Percentiles rank a stretch among this genome's conserved stretches.
phyloP scores from a whole-genome alignment of 2,888 invertebrate genomes.

The Apodemia hepburni region DNA sequence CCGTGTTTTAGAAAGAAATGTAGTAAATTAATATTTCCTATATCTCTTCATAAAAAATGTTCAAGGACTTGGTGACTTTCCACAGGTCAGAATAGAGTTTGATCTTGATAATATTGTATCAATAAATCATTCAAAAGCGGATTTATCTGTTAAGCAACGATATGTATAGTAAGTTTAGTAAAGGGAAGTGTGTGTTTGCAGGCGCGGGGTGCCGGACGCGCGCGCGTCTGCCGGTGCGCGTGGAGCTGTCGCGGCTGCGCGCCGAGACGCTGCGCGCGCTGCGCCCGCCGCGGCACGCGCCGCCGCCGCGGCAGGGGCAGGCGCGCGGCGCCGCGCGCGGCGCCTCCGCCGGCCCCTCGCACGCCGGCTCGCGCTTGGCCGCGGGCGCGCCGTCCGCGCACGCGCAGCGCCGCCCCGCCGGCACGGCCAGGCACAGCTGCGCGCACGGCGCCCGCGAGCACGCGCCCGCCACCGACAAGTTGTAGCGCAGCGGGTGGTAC shows the following conservation, averaged over 20 bases:
- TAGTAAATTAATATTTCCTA: no score
- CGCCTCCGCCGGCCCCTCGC: conserved; percentile 83
- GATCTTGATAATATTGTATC: no score
- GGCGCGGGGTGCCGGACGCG: conserved; percentile 34
- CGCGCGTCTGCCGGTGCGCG: conserved; percentile 50
- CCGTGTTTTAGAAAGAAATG: no score
- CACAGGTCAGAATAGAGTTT: no score
- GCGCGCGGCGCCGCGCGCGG: conserved; percentile 85
- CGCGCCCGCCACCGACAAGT: conserved; percentile 82
- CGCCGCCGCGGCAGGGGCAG: conserved; percentile 77
- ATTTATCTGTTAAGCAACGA: no score
- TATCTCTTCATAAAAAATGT: no score
- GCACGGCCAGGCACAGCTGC: conserved; percentile 95
- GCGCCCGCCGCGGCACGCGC: conserved; percentile 82
- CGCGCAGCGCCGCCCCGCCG: conserved; percentile 92
- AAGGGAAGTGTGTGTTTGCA: conserved; percentile 6
- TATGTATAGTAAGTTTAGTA: background rate
- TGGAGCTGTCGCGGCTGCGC: conserved; percentile 57
- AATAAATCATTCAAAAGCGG: no score
- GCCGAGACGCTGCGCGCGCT: conserved; percentile 46
- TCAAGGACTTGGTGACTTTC: no score
- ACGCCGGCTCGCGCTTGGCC: conserved; percentile 76
- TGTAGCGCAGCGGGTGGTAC: conserved; percentile 91
- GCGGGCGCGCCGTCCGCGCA: conserved; percentile 86
- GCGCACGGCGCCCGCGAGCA: conserved; percentile 89